Evolutionary conservation across 2,888 invertebrate genomes (phyloP).

Genomic region (Drosophila greeni): DNA sequence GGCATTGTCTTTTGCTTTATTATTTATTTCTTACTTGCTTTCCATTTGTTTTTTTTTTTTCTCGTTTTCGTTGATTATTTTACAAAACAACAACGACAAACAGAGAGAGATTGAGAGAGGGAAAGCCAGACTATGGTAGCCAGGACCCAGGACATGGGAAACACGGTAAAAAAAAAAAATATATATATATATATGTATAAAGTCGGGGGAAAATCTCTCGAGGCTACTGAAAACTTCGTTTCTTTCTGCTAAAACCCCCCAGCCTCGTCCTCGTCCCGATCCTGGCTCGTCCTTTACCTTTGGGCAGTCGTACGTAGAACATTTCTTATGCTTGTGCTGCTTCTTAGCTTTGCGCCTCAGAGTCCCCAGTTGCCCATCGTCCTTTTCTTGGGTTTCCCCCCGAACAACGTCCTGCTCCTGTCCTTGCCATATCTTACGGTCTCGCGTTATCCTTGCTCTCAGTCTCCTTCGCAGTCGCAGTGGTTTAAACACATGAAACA

Average conservation of each 20-base stretch:
- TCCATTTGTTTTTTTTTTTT: constrained; percentile 51
- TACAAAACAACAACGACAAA: constrained; percentile 54
- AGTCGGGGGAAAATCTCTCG: constrained; percentile 58
- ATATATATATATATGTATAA: constrained; percentile 4
- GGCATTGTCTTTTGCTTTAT: constrained; percentile 24
- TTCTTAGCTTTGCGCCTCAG: constrained; percentile 65
- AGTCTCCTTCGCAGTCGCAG: constrained; percentile 44
- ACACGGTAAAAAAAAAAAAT: constrained; percentile 39
- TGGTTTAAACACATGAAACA: constrained; percentile 73
- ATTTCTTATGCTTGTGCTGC: constrained; percentile 72
- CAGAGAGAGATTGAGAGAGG: constrained; percentile 41
- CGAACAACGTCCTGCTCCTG: background rate
- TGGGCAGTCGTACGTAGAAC: constrained; percentile 54
- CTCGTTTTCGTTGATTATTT: constrained; percentile 68
- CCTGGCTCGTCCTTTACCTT: constrained; percentile 40
- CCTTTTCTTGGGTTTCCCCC: background rate
- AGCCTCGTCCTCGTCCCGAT: constrained; percentile 2
- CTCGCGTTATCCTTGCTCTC: constrained; percentile 25
- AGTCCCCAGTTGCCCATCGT: constrained; percentile 32
- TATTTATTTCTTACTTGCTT: constrained; percentile 41
- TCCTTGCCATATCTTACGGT: constrained; percentile 10
- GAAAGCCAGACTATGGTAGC: constrained; percentile 35
- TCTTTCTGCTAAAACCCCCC: constrained; percentile 33
- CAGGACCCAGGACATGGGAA: constrained; percentile 18
- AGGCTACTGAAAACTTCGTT: constrained; percentile 70